Conservation (phyloP, 2,113 vertebrate genomes). For the Cettia cetti region DNA sequence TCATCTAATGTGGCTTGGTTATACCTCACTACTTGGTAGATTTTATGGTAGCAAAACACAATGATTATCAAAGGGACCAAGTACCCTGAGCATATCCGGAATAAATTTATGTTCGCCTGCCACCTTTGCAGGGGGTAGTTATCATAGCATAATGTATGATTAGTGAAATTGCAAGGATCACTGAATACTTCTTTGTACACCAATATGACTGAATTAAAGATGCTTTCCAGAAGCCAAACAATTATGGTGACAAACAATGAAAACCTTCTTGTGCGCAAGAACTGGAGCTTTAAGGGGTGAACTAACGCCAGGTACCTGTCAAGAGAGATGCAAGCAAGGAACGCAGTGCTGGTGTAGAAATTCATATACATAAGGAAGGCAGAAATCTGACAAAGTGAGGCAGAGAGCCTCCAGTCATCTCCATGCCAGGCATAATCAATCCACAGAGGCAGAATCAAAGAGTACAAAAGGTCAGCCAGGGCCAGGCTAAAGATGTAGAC, state of each 20-base stretch:
- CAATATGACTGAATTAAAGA: constrained; percentile 75
- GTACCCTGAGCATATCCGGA: constrained; percentile 77
- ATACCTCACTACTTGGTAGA: constrained; percentile 73
- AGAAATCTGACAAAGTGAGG: constrained; percentile 60
- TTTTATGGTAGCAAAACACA: constrained; percentile 76
- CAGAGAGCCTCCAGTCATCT: constrained; percentile 74
- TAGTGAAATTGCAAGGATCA: constrained; percentile 27
- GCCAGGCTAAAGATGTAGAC: constrained; percentile 86
- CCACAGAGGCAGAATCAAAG: constrained; percentile 79
- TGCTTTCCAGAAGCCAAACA: constrained; percentile 77
- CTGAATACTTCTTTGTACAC: constrained; percentile 54
- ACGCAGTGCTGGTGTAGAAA: constrained; percentile 82
- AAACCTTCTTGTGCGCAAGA: constrained; percentile 74
- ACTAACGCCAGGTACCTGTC: constrained; percentile 86
- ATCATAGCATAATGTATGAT: constrained; percentile 78
- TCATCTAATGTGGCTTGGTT: constrained; percentile 78
- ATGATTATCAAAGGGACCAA: constrained; percentile 75
- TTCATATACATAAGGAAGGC: constrained; percentile 79
- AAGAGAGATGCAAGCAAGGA: constrained; percentile 86
- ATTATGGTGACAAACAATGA: constrained; percentile 64
- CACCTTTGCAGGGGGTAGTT: constrained; percentile 70
- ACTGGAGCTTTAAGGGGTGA: constrained; percentile 77
- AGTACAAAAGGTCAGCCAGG: constrained; percentile 82
- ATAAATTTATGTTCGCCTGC: constrained; percentile 61
- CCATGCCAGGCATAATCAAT: constrained; percentile 75